Base-by-base conservation (phyloP, 2,888 invertebrate species). In the Ypsolopha sequella region DNA sequence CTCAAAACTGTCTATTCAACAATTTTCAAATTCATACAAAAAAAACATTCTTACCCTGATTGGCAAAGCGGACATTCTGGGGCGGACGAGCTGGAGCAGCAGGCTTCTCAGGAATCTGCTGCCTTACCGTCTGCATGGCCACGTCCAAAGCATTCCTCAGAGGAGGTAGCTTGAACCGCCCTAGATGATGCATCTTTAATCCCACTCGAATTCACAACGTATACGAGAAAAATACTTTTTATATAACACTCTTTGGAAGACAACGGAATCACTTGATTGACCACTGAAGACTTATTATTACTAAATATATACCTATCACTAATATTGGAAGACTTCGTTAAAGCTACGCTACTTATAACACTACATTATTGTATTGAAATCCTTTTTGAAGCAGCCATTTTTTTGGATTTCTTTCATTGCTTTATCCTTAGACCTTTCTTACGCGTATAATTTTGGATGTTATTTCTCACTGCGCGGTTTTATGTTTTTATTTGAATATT, bases 121-220 rank as follows among this genome's bases (percentile, higher is more conserved):
- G 93, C 62, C 93, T 89, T 48, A 94, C 89, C 14, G 94, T 93
- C 77, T 95, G 95, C 90, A 93, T 91, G 33, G 94, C 93, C 58
- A 95, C 95, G 70, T 93, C 93, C 66, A 94, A 70, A 43, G 93
- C 91, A 70, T 94, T 94, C 69, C 90, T 90, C 56, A 94, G 66
- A 39, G 94, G 92, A 48, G 94, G 92, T 63, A 95, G 70, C 65
- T 89, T 89, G 60, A 91, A 89, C 55, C 89, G 88, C 39, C 90
- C 89, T 53, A 87, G 58, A 56, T 85, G 58, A 56, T 85, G 80
- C 51, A 80, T 70, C 77, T 76, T 82, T 44, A n/a, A 24, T 24
- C 24, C 24, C 24, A 24, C 24, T 24, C 24, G 24, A 24, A 24
- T 24, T 24, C 2, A 24, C 24, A 24, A 24, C 4, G 24, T 24